phyloP scores from a whole-genome alignment of 2,797 vertebrate species.

The Ctenopoma kingsleyae region DNA sequence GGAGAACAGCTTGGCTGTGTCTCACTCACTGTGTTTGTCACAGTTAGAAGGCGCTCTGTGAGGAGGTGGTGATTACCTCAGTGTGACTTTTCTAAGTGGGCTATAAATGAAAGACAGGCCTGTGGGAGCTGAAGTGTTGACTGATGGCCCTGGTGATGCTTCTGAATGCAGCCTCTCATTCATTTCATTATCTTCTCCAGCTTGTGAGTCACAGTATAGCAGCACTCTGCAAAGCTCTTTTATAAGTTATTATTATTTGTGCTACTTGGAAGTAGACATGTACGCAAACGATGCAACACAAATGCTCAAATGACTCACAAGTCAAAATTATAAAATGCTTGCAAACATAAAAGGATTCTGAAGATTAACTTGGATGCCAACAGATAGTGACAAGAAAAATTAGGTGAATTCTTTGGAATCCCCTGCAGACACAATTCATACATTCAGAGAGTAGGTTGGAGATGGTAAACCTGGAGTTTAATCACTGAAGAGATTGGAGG shows the following conservation, averaged over 20 bases:
- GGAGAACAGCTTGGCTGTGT: conserved; percentile 20
- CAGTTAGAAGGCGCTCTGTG: conserved; percentile 22
- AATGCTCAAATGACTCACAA: conserved; percentile 32
- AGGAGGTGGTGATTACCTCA: background rate
- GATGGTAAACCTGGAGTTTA: too few species aligned
- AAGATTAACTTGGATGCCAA: too few species aligned
- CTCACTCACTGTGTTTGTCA: conserved; percentile 12
- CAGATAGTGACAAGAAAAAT: too few species aligned
- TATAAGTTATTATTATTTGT: conserved; percentile 29
- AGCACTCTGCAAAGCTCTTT: conserved; percentile 4
- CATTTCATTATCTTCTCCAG: conserved; percentile 39
- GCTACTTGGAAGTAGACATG: conserved; percentile 18
- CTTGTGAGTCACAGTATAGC: conserved; percentile 52
- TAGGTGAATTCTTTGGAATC: too few species aligned
- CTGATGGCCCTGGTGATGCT: conserved; percentile 30
- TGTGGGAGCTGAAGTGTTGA: conserved; percentile 22
- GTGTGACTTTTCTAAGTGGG: conserved; percentile 21
- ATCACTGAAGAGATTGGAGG: too few species aligned
- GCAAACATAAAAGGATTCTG: background rate
- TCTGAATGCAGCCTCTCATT: conserved; percentile 33
- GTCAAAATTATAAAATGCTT: conserved; percentile 13
- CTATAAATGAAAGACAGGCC: conserved; percentile 24
- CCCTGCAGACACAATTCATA: too few species aligned
- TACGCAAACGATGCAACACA: conserved; percentile 33
- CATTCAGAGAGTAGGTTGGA: too few species aligned